phyloP scores from a whole-genome alignment of 2,113 vertebrate species.

The Corythornis cristatus region DNA sequence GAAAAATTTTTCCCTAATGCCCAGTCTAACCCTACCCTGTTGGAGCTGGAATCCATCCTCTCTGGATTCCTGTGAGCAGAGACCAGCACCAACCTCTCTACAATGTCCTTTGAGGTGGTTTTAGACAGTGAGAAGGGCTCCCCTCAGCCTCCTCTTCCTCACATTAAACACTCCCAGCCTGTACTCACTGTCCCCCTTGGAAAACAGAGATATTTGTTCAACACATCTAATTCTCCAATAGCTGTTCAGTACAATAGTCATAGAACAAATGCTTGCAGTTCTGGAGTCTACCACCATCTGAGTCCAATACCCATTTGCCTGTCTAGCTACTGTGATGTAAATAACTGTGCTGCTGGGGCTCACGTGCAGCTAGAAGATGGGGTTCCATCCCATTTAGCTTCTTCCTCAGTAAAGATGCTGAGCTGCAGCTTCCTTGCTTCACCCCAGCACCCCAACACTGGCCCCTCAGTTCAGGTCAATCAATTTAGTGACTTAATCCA shows the following conservation, averaged over 20 bases:
- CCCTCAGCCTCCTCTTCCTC: no score
- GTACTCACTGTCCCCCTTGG: background rate
- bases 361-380: background rate
- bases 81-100: no score
- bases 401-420: background rate
- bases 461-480: background rate
- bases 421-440: background rate
- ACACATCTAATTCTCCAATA: background rate
- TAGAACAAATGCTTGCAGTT: slow-evolving; percentile 46
- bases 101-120: no score
- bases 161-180: background rate
- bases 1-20: no score
- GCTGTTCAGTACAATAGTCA: background rate
- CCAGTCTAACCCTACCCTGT: no score
- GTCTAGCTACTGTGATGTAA: background rate
- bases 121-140: no score
- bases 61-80: no score
- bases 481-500: background rate
- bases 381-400: background rate
- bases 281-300: background rate
- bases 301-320: slow-evolving; percentile 9
- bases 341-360: background rate
- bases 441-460: background rate
- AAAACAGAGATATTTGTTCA: slow-evolving; percentile 17
- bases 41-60: no score